Percentiles rank a stretch among this genome's conserved stretches.
These are phyloP conservation scores for Itoplectis maculator DNA, from an alignment of 2,888 invertebrate genomes.

Conservation along the genomic window DNA sequence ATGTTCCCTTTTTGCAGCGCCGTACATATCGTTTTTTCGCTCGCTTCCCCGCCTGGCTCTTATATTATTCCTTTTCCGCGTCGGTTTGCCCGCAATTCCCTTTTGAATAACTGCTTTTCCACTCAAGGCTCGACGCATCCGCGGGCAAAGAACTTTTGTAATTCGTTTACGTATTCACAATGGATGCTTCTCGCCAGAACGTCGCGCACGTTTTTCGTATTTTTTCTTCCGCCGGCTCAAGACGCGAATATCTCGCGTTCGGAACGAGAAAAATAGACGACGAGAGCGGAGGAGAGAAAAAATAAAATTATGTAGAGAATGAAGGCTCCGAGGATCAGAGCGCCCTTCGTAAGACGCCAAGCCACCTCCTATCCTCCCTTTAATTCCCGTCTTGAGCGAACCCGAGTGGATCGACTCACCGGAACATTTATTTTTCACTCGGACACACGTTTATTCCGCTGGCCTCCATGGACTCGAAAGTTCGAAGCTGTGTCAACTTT, in stretches of 20 bases:
- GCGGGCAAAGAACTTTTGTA: conserved; percentile 76
- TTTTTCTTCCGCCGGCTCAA: conserved; percentile 45
- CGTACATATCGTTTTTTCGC: conserved; percentile 14
- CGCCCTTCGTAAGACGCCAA: neutral
- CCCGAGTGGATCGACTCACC: conserved; percentile 13
- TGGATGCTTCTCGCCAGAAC: conserved; percentile 71
- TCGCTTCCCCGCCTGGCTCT: conserved; percentile 36
- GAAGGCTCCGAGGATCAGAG: neutral
- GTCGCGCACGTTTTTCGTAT: conserved; percentile 61
- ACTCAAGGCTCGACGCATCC: conserved; percentile 60
- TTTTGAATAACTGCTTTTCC: conserved; percentile 45
- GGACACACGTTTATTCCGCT: neutral
- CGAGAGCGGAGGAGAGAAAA: conserved; percentile 1
- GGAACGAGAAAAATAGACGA: conserved; percentile 19
- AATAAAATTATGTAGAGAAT: conserved; percentile 41
- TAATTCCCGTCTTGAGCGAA: conserved; percentile 9
- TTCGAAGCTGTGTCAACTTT: conserved; percentile 3
- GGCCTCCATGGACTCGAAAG: neutral
- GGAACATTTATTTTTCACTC: conserved; percentile 36
- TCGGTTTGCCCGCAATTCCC: conserved; percentile 24
- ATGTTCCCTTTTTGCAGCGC: conserved; percentile 26
- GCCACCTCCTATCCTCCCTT: neutral
- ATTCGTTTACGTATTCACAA: conserved; percentile 80
- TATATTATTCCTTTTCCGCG: conserved; percentile 65
- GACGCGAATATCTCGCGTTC: conserved; percentile 55